Evolutionary conservation across 1,140 invertebrate species (phyloP).

Genomic region (Lineus longissimus): DNA sequence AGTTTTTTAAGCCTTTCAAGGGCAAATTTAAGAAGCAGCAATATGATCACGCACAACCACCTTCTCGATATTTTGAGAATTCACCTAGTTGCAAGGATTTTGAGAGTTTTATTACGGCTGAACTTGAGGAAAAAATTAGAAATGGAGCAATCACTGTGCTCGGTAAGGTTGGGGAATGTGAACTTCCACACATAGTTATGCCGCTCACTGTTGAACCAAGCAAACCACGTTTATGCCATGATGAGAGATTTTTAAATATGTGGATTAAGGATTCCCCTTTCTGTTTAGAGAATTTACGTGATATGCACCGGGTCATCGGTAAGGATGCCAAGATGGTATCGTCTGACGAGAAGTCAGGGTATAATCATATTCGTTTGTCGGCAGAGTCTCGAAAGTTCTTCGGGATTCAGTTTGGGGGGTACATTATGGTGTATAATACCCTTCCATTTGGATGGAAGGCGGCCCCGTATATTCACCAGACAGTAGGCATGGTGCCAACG

Average conservation of each 20-base stretch:
- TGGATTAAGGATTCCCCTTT: slow-evolving; percentile 12
- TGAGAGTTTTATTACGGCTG: slow-evolving; percentile 13
- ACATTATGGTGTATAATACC: neutral
- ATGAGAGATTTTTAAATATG: slow-evolving; percentile 14
- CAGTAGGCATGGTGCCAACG: neutral
- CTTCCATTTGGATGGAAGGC: neutral
- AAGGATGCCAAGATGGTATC: slow-evolving; percentile 9
- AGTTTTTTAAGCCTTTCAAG: slow-evolving; percentile 16
- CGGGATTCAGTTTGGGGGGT: neutral
- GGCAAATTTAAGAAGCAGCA: slow-evolving; percentile 18
- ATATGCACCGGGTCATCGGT: slow-evolving; percentile 5
- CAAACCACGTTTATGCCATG: slow-evolving; percentile 12
- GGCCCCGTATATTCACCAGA: neutral
- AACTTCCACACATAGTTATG: slow-evolving; percentile 4
- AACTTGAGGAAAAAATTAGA: slow-evolving; percentile 1
- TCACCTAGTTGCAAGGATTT: slow-evolving; percentile 14
- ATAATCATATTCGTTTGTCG: neutral
- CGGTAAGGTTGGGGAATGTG: slow-evolving; percentile 16
- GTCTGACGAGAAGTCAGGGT: slow-evolving; percentile 16
- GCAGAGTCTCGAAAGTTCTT: neutral
- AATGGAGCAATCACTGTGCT: neutral
- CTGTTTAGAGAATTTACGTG: slow-evolving; percentile 13
- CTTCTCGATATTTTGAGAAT: slow-evolving; percentile 17
- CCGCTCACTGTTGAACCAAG: slow-evolving; percentile 7
- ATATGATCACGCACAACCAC: slow-evolving; percentile 15